phyloP scores from a whole-genome alignment of 2,113 vertebrate species.

The Cryptoleucopteryx plumbea region DNA sequence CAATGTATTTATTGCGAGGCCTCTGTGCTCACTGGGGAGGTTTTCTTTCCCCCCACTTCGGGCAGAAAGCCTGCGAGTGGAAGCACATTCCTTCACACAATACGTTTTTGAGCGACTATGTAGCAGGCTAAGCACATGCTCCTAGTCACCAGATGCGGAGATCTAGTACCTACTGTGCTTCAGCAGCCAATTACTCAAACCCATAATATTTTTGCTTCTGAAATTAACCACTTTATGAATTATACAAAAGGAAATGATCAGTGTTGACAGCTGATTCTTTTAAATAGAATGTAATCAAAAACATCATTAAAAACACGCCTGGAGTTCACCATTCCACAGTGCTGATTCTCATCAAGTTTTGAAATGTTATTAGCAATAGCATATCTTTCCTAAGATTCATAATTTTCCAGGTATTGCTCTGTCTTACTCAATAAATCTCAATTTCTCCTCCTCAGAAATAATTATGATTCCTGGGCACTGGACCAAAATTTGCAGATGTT shows the following conservation, averaged over 20 bases:
- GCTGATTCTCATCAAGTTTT: slow-evolving; percentile 7
- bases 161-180: neutral
- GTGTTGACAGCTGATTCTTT: slow-evolving; percentile 48
- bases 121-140: neutral
- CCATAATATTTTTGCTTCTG: slow-evolving; percentile 26
- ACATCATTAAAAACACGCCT: slow-evolving; percentile 3
- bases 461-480: slow-evolving; percentile 41
- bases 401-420: slow-evolving; percentile 54
- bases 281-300: slow-evolving; percentile 32
- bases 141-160: neutral
- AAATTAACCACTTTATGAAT: slow-evolving; percentile 45
- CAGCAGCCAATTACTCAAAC: slow-evolving; percentile 31
- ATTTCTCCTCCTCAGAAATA: slow-evolving; percentile 25
- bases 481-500: slow-evolving; percentile 64
- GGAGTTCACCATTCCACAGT: slow-evolving; percentile 12
- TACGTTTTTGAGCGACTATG: fast-evolving
- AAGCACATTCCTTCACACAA: neutral
- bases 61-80: neutral
- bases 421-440: slow-evolving; percentile 48
- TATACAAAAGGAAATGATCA: slow-evolving; percentile 16
- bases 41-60: neutral
- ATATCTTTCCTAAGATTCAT: slow-evolving; percentile 14
- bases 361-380: slow-evolving; percentile 17
- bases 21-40: neutral
- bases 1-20: neutral